Evolutionary conservation across 2,113 vertebrate genomes (phyloP).

Genomic region (Rhinogobius similis): DNA sequence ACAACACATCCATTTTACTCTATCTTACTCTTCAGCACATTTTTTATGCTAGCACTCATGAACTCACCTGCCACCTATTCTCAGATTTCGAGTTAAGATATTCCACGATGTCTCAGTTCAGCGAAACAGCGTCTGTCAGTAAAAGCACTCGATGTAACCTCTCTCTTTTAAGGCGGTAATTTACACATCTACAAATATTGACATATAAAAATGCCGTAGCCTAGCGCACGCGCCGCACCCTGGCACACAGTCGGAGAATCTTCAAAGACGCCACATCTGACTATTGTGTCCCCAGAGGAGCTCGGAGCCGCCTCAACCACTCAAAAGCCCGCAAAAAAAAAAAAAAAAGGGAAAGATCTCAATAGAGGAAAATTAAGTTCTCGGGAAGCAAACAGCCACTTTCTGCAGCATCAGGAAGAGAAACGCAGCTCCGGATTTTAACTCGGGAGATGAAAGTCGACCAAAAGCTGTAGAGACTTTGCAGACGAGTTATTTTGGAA

Average conservation of each 20-base stretch:
- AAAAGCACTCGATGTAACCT: neutral
- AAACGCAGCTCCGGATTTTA: conserved; percentile 11
- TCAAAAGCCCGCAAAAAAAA: neutral
- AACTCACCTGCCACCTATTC: conserved; percentile 24
- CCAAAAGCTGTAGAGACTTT: conserved; percentile 11
- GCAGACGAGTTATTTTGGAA: conserved; percentile 20
- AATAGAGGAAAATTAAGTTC: conserved; percentile 27
- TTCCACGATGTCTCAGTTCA: conserved; percentile 28
- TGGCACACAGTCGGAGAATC: neutral
- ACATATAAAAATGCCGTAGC: conserved; percentile 9
- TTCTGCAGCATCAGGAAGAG: conserved; percentile 10
- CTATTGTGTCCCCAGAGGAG: conserved; percentile 20
- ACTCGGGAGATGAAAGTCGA: conserved; percentile 33
- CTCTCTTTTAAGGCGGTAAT: neutral
- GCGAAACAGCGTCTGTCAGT: neutral
- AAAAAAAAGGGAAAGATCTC: neutral
- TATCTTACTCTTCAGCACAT: neutral
- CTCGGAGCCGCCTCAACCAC: neutral
- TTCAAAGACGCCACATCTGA: conserved; percentile 30
- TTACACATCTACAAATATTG: conserved; percentile 13
- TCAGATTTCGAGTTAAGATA: conserved; percentile 14
- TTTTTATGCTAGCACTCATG: neutral
- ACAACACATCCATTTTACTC: neutral
- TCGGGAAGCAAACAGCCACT: conserved; percentile 21
- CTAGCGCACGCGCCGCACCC: neutral